A percentile compares a stretch with the other conserved stretches of the same genome.
phyloP scores from a whole-genome alignment of 1,140 invertebrate species.

The Carcinoscorpius rotundicauda region DNA sequence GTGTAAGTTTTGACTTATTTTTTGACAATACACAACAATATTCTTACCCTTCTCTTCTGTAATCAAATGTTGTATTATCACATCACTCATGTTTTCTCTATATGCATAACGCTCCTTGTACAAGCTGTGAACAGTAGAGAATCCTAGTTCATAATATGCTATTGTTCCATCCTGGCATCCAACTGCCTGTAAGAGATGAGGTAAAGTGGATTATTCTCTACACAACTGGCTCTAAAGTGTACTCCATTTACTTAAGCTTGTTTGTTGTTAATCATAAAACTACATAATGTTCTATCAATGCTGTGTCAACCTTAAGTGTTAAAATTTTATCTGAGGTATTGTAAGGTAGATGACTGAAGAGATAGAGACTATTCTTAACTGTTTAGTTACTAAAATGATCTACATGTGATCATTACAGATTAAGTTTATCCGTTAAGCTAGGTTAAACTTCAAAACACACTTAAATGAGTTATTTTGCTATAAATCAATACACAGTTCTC shows the following conservation, averaged over 20 bases:
- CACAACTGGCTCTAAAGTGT: too few relatives aligned
- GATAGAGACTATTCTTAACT: too few relatives aligned
- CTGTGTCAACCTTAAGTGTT: too few relatives aligned
- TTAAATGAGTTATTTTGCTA: neutral
- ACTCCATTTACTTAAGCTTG: too few relatives aligned
- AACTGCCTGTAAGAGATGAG: conserved; percentile 49
- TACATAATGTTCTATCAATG: too few relatives aligned
- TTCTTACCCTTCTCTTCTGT: conserved; percentile 68
- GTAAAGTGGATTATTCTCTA: neutral
- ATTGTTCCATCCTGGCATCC: conserved; percentile 94
- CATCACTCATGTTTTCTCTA: conserved; percentile 97
- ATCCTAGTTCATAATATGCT: conserved; percentile 79
- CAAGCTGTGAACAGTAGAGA: conserved; percentile 88
- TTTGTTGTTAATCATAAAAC: too few relatives aligned
- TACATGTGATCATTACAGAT: too few relatives aligned
- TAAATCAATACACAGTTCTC: conserved; percentile 3
- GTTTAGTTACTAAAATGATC: too few relatives aligned
- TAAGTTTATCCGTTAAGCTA: too few relatives aligned
- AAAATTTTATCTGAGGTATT: too few relatives aligned
- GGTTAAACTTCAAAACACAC: neutral
- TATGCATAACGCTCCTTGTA: conserved; percentile 87
- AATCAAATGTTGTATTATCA: conserved; percentile 92
- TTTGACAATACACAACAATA: neutral
- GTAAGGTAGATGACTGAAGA: too few relatives aligned
- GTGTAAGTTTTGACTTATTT: neutral